Evolutionary conservation across 2,797 vertebrate genomes (phyloP).

Genomic region (Trachops cirrhosus): DNA sequence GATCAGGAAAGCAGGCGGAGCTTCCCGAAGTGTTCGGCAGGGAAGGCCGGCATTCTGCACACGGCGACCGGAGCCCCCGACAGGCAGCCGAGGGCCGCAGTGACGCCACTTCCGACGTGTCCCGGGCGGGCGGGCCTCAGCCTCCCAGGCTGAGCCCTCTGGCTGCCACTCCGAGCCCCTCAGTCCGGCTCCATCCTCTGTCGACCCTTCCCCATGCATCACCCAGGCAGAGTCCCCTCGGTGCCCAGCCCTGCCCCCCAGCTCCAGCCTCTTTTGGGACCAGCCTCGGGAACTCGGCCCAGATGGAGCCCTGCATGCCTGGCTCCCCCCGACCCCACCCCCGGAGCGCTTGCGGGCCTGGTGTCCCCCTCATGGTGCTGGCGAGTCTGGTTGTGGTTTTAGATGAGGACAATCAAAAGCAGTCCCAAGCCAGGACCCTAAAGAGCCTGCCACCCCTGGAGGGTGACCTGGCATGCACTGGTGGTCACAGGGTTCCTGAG

Average conservation of each 20-base stretch:
- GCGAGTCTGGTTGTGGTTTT: neutral
- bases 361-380: fast-evolving
- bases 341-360: neutral
- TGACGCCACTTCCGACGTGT: fast-evolving
- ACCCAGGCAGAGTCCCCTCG: fast-evolving
- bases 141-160: too few species aligned
- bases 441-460: neutral
- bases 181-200: neutral
- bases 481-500: neutral
- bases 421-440: neutral
- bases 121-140: neutral
- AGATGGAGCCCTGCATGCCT: fast-evolving
- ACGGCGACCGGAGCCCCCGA: fast-evolving
- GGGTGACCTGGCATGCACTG: fast-evolving
- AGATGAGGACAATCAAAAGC: neutral
- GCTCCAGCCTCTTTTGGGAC: neutral
- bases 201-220: fast-evolving
- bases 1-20: neutral
- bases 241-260: fast-evolving
- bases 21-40: neutral
- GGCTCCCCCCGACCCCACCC: neutral
- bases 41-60: fast-evolving
- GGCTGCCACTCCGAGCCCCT: neutral
- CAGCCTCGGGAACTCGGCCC: too few species aligned
- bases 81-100: fast-evolving